Percentiles rank a stretch among this genome's conserved stretches.
phyloP scores from a whole-genome alignment of 2,888 invertebrate genomes.

The Xestia rhomboidea region DNA sequence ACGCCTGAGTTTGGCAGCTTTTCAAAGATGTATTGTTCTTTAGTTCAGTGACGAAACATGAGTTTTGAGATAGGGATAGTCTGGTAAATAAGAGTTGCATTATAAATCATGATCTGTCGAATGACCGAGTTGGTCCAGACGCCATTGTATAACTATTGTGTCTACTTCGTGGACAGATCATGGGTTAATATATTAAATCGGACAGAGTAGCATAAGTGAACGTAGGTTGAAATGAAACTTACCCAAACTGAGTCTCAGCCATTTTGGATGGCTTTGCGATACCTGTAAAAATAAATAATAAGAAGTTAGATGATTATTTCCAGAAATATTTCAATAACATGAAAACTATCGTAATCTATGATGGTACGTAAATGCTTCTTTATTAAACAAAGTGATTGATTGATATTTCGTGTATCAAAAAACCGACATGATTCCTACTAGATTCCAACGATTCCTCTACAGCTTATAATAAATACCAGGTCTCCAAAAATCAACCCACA shows the following conservation, averaged over 20 bases:
- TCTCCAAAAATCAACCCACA: neutral
- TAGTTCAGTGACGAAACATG: conserved; percentile 20
- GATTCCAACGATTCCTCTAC: too few relatives aligned
- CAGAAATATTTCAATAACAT: neutral
- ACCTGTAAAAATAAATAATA: conserved; percentile 47
- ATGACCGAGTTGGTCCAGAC: too few relatives aligned
- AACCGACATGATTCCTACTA: too few relatives aligned
- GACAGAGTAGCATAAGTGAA: too few relatives aligned
- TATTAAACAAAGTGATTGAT: neutral
- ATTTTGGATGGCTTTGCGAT: conserved; percentile 36
- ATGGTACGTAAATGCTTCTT: neutral
- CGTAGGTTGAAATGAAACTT: conserved; percentile 1
- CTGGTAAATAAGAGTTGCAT: conserved; percentile 3
- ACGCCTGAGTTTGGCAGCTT: conserved; percentile 59
- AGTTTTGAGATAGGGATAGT: neutral
- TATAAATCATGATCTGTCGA: too few relatives aligned
- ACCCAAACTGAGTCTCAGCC: conserved; percentile 60
- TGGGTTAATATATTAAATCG: too few relatives aligned
- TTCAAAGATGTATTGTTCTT: conserved; percentile 62
- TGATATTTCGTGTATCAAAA: neutral
- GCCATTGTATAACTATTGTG: too few relatives aligned
- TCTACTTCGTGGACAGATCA: too few relatives aligned
- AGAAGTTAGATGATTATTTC: neutral
- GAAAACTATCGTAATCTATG: neutral
- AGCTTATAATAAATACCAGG: neutral